phyloP scores from a whole-genome alignment of 2,113 vertebrate species.

The Gallinago undulata region DNA sequence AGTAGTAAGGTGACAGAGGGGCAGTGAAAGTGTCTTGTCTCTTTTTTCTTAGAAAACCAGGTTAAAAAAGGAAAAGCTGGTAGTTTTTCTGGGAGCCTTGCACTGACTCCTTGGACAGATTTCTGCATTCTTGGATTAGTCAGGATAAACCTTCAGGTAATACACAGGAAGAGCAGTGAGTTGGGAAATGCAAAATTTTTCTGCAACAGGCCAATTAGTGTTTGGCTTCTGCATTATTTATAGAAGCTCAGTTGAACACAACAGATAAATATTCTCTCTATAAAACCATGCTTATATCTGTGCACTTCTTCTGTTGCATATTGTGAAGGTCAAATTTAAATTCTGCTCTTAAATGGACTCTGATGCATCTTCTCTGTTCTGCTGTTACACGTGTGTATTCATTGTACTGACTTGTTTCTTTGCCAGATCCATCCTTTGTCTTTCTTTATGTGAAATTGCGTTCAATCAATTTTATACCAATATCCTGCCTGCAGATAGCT shows the following conservation, averaged over 20 bases:
- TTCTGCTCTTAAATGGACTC: not conserved
- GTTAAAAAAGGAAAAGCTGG: not conserved
- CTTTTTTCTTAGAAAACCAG: not conserved
- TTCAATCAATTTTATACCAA: not conserved
- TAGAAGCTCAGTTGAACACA: conserved; percentile 2
- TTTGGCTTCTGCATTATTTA: conserved; percentile 42
- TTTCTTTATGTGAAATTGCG: not conserved
- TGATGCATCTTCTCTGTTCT: not conserved
- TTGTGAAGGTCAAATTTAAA: not conserved
- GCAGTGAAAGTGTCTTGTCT: not conserved
- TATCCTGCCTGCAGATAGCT: conserved; percentile 1
- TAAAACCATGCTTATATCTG: not conserved
- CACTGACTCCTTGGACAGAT: not conserved
- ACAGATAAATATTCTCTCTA: not conserved
- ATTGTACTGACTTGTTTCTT: not conserved
- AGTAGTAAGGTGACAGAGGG: not conserved
- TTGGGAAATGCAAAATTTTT: conserved; percentile 22
- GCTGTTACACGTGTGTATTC: not conserved
- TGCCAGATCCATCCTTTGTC: not conserved
- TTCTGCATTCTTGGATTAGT: conserved; percentile 6
- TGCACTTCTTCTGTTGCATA: not conserved
- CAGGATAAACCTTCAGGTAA: conserved; percentile 2
- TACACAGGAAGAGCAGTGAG: not conserved
- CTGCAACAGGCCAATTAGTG: conserved; percentile 33
- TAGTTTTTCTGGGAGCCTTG: not conserved